Conservation (phyloP, 2,888 invertebrate species). For the Morinoia aosen region DNA sequence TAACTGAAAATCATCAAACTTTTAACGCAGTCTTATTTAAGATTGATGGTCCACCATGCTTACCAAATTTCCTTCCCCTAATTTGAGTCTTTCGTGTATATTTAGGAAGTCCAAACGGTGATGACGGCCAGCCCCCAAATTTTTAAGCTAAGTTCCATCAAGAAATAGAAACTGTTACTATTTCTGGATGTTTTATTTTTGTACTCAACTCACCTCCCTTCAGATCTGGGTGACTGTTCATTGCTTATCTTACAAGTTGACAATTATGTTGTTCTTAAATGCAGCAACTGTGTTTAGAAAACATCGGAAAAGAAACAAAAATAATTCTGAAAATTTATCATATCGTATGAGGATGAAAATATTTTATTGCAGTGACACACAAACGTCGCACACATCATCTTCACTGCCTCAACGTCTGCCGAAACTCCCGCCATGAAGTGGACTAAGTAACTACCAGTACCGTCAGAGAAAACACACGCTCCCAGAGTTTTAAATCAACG, state of each 20-base stretch:
- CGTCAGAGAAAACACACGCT: background rate
- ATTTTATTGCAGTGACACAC: background rate
- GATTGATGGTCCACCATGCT: background rate
- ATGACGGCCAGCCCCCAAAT: no score
- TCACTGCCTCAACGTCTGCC: no score
- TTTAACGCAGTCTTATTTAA: background rate
- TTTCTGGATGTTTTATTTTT: background rate
- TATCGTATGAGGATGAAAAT: background rate
- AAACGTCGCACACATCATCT: no score
- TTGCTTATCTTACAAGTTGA: background rate
- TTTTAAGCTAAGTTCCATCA: no score
- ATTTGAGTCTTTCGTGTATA: no score
- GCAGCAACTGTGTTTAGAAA: background rate
- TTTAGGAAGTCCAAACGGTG: no score
- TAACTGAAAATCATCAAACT: background rate
- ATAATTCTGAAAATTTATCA: background rate
- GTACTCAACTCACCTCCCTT: background rate
- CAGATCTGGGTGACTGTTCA: background rate
- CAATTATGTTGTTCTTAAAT: background rate
- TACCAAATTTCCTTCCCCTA: no score
- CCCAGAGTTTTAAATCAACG: no score
- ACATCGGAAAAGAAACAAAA: background rate
- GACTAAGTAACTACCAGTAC: no score
- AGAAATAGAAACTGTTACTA: no score
- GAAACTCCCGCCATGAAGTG: no score